Percentiles rank a stretch among this genome's conserved stretches.
Conservation (phyloP, 2,797 vertebrate genomes). For the Leptodactylus fallax region DNA sequence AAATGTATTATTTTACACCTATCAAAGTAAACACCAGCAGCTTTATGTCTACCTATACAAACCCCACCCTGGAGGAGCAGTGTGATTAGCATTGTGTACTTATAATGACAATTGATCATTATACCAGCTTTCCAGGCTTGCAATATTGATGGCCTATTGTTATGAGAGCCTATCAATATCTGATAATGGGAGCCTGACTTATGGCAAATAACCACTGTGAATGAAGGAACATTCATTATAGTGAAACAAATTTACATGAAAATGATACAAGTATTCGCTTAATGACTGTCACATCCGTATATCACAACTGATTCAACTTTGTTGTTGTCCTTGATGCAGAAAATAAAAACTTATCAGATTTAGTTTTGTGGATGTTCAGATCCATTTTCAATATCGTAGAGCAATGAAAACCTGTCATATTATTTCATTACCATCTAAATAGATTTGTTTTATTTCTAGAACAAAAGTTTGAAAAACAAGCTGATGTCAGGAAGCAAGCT, state of each 20-base stretch:
- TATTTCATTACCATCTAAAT: slow-evolving; percentile 56
- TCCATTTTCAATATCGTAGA: neutral
- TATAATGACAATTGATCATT: neutral
- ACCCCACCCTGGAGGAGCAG: neutral
- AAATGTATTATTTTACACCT: neutral
- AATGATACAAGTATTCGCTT: no score
- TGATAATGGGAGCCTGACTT: no score
- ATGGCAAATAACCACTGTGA: no score
- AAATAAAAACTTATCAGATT: neutral
- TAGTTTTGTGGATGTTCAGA: neutral
- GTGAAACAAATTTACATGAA: no score
- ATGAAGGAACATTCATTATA: no score
- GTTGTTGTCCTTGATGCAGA: neutral
- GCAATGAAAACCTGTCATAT: slow-evolving; percentile 42
- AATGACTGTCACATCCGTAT: no score
- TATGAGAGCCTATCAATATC: no score
- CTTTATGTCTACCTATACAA: neutral
- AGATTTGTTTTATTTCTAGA: slow-evolving; percentile 75
- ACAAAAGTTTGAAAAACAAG: slow-evolving; percentile 98
- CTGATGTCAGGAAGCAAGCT: slow-evolving; percentile 93
- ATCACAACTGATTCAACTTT: neutral
- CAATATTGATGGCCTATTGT: no score
- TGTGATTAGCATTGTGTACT: neutral
- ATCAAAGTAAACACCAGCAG: neutral
- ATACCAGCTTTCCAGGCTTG: no score